A percentile compares a stretch with the other conserved stretches of the same genome.
phyloP scores from a whole-genome alignment of 2,113 vertebrate species.

The Phrynocephalus versicolor region DNA sequence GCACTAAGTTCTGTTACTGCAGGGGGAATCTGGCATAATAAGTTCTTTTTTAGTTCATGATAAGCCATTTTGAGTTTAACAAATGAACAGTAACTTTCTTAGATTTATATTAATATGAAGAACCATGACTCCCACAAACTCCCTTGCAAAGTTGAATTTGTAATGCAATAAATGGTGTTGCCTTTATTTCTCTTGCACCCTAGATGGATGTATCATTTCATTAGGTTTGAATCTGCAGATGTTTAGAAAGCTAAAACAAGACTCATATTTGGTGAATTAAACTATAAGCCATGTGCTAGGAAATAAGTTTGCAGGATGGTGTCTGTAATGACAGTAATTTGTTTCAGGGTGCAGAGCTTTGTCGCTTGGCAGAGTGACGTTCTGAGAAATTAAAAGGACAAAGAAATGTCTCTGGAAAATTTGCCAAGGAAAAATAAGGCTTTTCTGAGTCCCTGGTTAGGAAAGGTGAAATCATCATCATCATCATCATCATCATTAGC shows the following conservation, averaged over 20 bases:
- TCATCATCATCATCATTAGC: too few relatives aligned
- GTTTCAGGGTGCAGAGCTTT: conserved; percentile 9
- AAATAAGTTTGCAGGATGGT: neutral
- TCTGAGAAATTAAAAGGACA: neutral
- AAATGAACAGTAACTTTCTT: conserved; percentile 41
- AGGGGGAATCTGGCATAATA: neutral
- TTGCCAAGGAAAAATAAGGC: neutral
- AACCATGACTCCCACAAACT: neutral
- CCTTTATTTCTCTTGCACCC: conserved; percentile 26
- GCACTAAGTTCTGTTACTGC: conserved; percentile 14
- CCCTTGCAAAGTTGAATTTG: conserved; percentile 38
- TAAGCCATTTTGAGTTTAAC: conserved; percentile 36
- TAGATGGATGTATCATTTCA: conserved; percentile 41
- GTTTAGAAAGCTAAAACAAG: conserved; percentile 49
- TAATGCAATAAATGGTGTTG: conserved; percentile 43
- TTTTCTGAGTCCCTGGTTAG: neutral
- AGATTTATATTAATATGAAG: conserved; percentile 38
- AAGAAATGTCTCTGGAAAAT: neutral
- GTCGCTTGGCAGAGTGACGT: neutral
- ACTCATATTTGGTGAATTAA: conserved; percentile 18
- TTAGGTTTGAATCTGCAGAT: neutral
- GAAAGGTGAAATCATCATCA: too few relatives aligned
- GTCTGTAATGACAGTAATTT: conserved; percentile 4
- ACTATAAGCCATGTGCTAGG: conserved; percentile 16
- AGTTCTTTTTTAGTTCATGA: conserved; percentile 31